phyloP scores from a whole-genome alignment of 2,888 invertebrate species.

The Tipula helvola region DNA sequence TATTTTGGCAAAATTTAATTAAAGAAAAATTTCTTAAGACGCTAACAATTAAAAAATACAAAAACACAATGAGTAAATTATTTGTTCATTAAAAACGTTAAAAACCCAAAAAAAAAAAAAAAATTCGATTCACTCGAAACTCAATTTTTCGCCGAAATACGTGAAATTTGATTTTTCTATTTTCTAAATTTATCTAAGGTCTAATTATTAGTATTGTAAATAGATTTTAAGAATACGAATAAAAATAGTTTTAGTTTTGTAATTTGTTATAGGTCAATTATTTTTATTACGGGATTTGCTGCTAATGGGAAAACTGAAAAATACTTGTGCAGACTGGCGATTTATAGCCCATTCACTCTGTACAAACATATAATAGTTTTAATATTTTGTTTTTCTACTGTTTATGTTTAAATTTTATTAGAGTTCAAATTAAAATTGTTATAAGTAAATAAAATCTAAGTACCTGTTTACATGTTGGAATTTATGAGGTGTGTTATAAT shows the following conservation, averaged over 20 bases:
- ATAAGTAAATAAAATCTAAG: neutral
- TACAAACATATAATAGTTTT: neutral
- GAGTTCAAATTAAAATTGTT: neutral
- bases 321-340: no score
- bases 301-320: no score
- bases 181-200: neutral
- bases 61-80: neutral
- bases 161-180: neutral
- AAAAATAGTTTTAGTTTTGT: no score
- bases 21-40: neutral
- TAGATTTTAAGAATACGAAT: no score
- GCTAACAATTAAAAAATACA: neutral
- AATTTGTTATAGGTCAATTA: no score
- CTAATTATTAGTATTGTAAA: neutral
- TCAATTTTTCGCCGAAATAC: neutral
- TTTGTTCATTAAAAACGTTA: neutral
- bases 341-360: no score
- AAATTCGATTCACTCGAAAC: neutral
- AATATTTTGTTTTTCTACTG: neutral
- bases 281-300: no score
- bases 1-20: neutral
- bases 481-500: neutral
- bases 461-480: neutral
- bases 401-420: neutral
- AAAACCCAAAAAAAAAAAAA: neutral